These are phyloP conservation scores for Gallirallus australis DNA, from an alignment of 2,797 vertebrate genomes.

Conservation along the genomic window DNA sequence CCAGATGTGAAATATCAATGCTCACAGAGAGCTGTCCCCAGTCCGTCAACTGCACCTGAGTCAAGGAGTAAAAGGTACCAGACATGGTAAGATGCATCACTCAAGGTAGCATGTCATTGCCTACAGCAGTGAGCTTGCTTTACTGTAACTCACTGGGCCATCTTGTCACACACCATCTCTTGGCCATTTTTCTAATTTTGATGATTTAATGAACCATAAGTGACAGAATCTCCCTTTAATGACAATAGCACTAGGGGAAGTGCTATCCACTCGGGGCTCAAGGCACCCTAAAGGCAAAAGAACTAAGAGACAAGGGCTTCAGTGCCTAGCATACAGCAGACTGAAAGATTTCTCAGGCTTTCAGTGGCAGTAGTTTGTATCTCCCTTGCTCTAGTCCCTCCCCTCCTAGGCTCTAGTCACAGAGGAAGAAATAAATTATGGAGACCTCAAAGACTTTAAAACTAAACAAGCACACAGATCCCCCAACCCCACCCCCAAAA, in stretches of 20 bases:
- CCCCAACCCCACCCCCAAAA: background rate
- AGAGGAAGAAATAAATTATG: background rate
- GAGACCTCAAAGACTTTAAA: background rate
- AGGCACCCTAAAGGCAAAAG: background rate
- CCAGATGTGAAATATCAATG: background rate
- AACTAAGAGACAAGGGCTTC: background rate
- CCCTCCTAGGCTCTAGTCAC: background rate
- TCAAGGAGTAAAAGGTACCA: background rate
- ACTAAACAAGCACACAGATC: background rate
- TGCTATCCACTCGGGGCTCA: background rate
- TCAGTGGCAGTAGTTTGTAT: rapidly evolving
- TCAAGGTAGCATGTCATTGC: background rate
- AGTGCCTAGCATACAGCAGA: rapidly evolving
- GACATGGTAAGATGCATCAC: background rate
- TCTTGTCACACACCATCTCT: background rate
- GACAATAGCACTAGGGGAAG: background rate
- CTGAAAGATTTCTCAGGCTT: background rate
- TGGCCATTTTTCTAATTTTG: background rate
- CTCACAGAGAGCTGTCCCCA: background rate
- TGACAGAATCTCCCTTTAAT: background rate
- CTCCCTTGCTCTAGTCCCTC: background rate
- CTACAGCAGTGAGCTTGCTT: background rate
- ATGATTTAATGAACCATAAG: background rate
- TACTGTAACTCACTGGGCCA: background rate
- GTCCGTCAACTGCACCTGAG: background rate